Conservation (phyloP, 2,797 vertebrate genomes). For the Lithobates pipiens region DNA sequence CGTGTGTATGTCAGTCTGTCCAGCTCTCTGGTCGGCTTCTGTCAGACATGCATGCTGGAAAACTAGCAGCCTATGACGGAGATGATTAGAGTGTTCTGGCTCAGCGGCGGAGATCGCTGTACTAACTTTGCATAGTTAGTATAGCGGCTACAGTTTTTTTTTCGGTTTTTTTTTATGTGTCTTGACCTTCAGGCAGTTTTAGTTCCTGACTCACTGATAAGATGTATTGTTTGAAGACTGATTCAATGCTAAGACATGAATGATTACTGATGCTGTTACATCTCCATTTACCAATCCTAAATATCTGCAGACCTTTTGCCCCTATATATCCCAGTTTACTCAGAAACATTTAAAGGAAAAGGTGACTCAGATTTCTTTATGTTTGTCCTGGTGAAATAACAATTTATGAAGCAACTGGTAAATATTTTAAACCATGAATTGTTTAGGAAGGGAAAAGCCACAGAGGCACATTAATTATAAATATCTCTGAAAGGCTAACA, state of each 20-base stretch:
- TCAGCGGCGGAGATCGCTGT: no score
- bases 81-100: no score
- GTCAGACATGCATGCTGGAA: no score
- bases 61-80: no score
- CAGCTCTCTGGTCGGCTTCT: no score
- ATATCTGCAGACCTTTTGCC: background rate
- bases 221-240: background rate
- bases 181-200: background rate
- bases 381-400: slow-evolving; percentile 8
- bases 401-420: slow-evolving; percentile 37
- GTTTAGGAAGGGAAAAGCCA: slow-evolving; percentile 32
- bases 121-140: no score
- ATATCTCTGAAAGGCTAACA: slow-evolving; percentile 40
- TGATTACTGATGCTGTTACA: slow-evolving; percentile 1
- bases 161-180: background rate
- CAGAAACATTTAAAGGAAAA: background rate
- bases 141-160: no score
- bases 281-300: background rate
- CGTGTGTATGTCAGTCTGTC: no score
- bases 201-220: background rate
- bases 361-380: slow-evolving; percentile 14
- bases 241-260: background rate
- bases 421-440: slow-evolving; percentile 54
- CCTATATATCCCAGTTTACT: background rate
- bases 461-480: slow-evolving; percentile 45